These are phyloP conservation scores for Toxonevra muliebris DNA, from an alignment of 2,888 invertebrate species.

Conservation along the genomic window DNA sequence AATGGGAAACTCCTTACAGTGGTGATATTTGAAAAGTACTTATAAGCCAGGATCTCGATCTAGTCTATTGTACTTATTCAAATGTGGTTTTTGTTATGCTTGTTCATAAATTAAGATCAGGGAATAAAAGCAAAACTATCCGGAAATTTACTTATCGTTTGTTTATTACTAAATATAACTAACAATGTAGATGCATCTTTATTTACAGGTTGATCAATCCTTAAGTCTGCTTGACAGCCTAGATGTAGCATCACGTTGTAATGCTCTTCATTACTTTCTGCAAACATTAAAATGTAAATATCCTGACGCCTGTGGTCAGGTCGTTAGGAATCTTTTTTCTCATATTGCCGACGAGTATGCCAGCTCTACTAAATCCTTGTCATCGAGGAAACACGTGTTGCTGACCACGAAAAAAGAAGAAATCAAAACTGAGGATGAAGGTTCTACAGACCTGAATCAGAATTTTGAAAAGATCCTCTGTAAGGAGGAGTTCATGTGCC, in stretches of 20 bases:
- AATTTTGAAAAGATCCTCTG: conserved; percentile 65
- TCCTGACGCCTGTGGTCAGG: conserved; percentile 61
- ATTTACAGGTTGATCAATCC: conserved; percentile 61
- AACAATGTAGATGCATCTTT: conserved; percentile 12
- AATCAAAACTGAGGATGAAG: conserved; percentile 48
- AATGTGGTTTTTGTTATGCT: too few relatives aligned
- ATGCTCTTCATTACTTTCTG: conserved; percentile 61
- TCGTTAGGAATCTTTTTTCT: conserved; percentile 55
- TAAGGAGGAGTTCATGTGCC: conserved; percentile 63
- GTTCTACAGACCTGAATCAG: conserved; percentile 62
- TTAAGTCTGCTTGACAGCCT: conserved; percentile 60
- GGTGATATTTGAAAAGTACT: too few relatives aligned
- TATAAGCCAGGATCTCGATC: too few relatives aligned
- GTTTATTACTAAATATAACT: conserved; percentile 9
- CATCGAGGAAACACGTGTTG: conserved; percentile 51
- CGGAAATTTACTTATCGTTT: too few relatives aligned
- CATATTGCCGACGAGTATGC: conserved; percentile 49
- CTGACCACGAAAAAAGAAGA: conserved; percentile 58
- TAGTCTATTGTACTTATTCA: too few relatives aligned
- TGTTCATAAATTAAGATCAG: too few relatives aligned
- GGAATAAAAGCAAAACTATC: too few relatives aligned
- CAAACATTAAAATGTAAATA: conserved; percentile 61
- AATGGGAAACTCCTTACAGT: too few relatives aligned
- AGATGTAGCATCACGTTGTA: conserved; percentile 58
- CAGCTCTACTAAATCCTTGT: conserved; percentile 44